phyloP scores from a whole-genome alignment of 2,888 invertebrate species.

The Agelastica alni region DNA sequence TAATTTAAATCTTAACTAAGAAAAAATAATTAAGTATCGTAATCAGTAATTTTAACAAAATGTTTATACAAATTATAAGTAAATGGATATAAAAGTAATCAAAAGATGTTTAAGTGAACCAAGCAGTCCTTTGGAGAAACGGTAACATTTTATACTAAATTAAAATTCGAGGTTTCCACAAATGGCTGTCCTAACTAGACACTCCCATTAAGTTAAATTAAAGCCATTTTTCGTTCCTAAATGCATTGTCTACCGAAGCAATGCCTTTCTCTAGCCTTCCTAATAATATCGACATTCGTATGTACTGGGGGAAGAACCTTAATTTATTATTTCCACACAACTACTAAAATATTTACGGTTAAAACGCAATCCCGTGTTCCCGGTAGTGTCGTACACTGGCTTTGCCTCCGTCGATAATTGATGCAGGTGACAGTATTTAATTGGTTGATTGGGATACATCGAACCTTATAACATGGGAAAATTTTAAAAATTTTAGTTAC shows the following conservation, averaged over 20 bases:
- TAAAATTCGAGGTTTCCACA: not conserved
- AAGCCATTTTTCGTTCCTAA: constrained; percentile 14
- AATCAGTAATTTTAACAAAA: too few relatives aligned
- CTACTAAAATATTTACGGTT: constrained; percentile 35
- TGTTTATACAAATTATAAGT: too few relatives aligned
- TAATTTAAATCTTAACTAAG: too few relatives aligned
- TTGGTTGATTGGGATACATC: constrained; percentile 19
- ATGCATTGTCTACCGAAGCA: constrained; percentile 10
- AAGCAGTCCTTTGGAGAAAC: too few relatives aligned
- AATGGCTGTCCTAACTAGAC: not conserved
- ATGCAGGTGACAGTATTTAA: constrained; percentile 11
- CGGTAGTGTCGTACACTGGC: constrained; percentile 2
- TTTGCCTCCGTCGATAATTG: constrained; percentile 13
- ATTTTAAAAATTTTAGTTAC: too few relatives aligned
- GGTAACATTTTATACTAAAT: not conserved
- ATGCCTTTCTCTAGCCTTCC: constrained; percentile 8
- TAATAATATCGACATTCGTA: constrained; percentile 20
- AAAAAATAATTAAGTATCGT: too few relatives aligned
- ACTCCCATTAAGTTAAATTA: constrained; percentile 12
- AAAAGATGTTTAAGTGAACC: too few relatives aligned
- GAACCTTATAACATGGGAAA: too few relatives aligned
- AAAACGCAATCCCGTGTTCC: constrained; percentile 31
- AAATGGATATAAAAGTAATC: too few relatives aligned
- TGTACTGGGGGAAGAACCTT: constrained; percentile 24
- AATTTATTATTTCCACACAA: constrained; percentile 34